Evolutionary conservation across 2,888 invertebrate species (phyloP).

Genomic region (Alitta virens): DNA sequence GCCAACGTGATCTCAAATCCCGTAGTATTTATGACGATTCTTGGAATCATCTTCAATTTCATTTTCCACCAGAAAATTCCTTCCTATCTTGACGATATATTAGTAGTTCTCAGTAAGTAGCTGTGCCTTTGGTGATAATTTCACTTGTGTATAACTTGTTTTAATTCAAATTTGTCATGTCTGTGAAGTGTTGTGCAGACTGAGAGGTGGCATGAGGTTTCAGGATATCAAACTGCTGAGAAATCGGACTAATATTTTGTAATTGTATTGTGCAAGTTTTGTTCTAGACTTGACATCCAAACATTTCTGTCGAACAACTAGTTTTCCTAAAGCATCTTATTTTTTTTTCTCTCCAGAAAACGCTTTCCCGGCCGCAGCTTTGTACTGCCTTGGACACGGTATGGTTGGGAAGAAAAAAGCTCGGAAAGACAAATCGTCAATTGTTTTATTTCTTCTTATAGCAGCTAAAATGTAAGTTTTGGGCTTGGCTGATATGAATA

Average conservation of each 20-base stretch:
- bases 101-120: constrained; percentile 65
- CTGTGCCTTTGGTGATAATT: too few species aligned
- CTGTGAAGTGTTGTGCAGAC: too few species aligned
- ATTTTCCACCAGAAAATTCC: constrained; percentile 78
- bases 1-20: constrained; percentile 76
- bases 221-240: too few species aligned
- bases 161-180: too few species aligned
- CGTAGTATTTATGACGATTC: constrained; percentile 85
- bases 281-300: too few species aligned
- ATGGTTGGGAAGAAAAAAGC: constrained; percentile 88
- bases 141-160: too few species aligned
- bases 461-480: constrained; percentile 69
- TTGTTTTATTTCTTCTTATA: constrained; percentile 70
- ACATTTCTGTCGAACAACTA: too few species aligned
- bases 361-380: constrained; percentile 86
- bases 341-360: constrained; percentile 40
- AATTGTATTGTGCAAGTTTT: too few species aligned
- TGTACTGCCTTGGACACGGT: constrained; percentile 84
- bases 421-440: constrained; percentile 74
- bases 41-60: constrained; percentile 83
- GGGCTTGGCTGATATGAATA: not conserved
- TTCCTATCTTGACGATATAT: constrained; percentile 69
- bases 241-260: too few species aligned
- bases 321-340: too few species aligned
- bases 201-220: too few species aligned